These are phyloP conservation scores for Dynastes hyllus DNA, from an alignment of 2,888 invertebrate species.

Conservation along the genomic window DNA sequence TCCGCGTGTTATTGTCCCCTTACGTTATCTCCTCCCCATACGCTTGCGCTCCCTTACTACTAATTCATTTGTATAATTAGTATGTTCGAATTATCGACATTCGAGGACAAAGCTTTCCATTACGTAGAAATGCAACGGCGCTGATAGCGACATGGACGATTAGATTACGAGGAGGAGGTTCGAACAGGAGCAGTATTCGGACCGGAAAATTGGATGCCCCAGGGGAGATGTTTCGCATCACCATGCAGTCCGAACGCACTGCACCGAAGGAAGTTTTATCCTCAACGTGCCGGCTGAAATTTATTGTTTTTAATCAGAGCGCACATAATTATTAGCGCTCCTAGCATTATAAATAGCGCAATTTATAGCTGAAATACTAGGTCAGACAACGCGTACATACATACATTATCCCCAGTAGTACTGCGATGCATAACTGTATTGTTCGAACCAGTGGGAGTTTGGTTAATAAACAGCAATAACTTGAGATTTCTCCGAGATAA, in stretches of 20 bases:
- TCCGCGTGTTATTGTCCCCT: background rate
- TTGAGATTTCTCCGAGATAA: too few species aligned
- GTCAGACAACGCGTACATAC: background rate
- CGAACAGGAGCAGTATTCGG: background rate
- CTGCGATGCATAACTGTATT: too few species aligned
- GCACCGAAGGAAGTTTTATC: slow-evolving; percentile 3
- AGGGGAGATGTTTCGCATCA: background rate
- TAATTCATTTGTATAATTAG: slow-evolving; percentile 21
- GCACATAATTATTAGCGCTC: slow-evolving; percentile 15
- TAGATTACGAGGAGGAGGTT: background rate
- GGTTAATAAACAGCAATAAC: too few species aligned
- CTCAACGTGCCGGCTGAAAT: background rate
- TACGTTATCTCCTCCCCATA: background rate
- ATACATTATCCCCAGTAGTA: too few species aligned
- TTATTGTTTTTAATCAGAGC: slow-evolving; percentile 42
- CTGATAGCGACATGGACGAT: background rate
- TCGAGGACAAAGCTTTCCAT: slow-evolving; percentile 33
- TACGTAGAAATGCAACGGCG: slow-evolving; percentile 7
- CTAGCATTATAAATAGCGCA: background rate
- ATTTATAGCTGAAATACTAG: slow-evolving; percentile 7
- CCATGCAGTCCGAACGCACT: background rate
- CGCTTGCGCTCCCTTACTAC: background rate
- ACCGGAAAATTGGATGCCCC: background rate
- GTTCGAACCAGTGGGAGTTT: too few species aligned
- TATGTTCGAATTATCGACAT: slow-evolving; percentile 24